Conservation (phyloP, 2,113 vertebrate species). For the Narcine bancroftii region DNA sequence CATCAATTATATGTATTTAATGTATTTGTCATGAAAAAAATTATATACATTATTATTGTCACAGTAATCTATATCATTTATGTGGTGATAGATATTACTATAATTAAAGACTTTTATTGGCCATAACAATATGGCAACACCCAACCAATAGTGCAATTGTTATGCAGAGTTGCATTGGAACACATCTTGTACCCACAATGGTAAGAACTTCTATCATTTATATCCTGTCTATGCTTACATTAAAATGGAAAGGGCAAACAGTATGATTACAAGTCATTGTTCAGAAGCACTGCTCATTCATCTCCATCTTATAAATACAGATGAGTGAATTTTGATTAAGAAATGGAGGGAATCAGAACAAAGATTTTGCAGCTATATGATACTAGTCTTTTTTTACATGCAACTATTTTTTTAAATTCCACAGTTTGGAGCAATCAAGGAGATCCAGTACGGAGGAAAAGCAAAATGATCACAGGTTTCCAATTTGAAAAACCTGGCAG, state of each 20-base stretch:
- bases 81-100: too few relatives aligned
- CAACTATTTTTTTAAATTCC: not conserved
- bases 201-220: not conserved
- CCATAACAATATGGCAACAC: too few relatives aligned
- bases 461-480: not conserved
- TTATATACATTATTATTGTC: too few relatives aligned
- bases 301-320: not conserved
- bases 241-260: not conserved
- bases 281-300: not conserved
- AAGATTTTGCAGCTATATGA: not conserved
- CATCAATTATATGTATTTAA: too few relatives aligned
- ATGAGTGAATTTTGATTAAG: not conserved
- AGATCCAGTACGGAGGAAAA: not conserved
- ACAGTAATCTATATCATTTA: too few relatives aligned
- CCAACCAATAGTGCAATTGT: too few relatives aligned
- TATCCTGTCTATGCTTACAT: not conserved
- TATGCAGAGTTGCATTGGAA: too few relatives aligned
- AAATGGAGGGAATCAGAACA: not conserved
- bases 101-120: too few relatives aligned
- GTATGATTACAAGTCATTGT: not conserved
- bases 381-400: not conserved
- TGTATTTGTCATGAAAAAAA: too few relatives aligned
- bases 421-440: not conserved
- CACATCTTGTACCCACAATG: too few relatives aligned
- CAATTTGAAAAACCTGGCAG: not conserved